Percentiles rank a stretch among this genome's conserved stretches.
Conservation (phyloP, 2,888 invertebrate species). For the Conomelus anceps region DNA sequence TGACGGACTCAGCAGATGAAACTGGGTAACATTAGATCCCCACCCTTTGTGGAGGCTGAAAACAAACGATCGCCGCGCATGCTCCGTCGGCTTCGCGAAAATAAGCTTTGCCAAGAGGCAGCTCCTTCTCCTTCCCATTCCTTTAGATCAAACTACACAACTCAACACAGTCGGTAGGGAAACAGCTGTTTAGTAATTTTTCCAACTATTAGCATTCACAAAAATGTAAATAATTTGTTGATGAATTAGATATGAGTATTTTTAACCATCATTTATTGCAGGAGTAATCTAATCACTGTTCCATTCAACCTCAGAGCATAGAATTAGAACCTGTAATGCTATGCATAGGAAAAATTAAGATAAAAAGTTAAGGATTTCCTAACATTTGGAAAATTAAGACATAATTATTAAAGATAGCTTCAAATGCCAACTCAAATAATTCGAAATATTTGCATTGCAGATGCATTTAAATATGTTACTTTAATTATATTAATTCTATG, state of each 20-base stretch:
- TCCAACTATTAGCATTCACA: background rate
- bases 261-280: background rate
- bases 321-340: no score
- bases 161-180: background rate
- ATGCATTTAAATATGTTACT: no score
- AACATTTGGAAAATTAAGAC: no score
- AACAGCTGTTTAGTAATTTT: background rate
- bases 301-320: no score
- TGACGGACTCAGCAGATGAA: background rate
- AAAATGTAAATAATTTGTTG: background rate
- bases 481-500: no score
- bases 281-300: no score
- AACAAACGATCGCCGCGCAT: background rate
- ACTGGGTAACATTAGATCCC: background rate
- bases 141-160: background rate
- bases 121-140: background rate
- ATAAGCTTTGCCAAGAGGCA: background rate
- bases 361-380: no score
- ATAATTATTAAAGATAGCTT: no score
- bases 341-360: no score
- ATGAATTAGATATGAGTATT: background rate
- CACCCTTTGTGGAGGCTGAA: background rate
- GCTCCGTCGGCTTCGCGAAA: background rate
- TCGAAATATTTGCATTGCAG: no score
- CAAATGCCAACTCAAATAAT: no score